phyloP scores from a whole-genome alignment of 1,140 invertebrate species.

The Drosophila oshimai region DNA sequence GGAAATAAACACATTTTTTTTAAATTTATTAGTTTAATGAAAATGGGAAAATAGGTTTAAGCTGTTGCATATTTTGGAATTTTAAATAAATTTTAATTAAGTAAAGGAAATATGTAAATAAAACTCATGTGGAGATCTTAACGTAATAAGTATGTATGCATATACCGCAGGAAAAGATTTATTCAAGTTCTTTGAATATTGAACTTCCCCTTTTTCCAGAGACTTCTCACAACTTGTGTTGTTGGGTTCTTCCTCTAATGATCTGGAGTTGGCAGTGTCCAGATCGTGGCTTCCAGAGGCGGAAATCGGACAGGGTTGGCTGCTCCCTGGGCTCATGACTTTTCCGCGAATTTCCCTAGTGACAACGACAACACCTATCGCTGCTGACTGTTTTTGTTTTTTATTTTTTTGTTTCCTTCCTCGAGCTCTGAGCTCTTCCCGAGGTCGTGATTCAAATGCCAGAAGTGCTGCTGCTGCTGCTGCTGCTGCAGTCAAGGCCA shows the following conservation, averaged over 20 bases:
- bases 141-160: no score
- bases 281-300: constrained; percentile 25
- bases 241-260: constrained; percentile 4
- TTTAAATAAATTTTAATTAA: no score
- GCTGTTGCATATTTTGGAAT: no score
- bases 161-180: no score
- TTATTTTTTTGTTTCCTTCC: no score
- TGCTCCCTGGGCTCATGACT: constrained; percentile 13
- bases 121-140: no score
- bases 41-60: no score
- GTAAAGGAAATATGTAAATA: no score
- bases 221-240: no score
- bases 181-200: no score
- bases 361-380: constrained; percentile 42
- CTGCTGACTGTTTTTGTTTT: background rate
- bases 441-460: constrained; percentile 63
- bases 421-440: background rate
- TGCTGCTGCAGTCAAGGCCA: constrained; percentile 64
- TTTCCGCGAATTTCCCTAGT: constrained; percentile 40
- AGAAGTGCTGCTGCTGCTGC: constrained; percentile 6
- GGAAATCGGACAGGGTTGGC: constrained; percentile 28
- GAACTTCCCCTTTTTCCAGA: background rate
- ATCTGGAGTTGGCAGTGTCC: constrained; percentile 7
- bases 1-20: no score
- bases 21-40: no score